Evolutionary conservation across 2,888 invertebrate species (phyloP).

Genomic region (Brachyptera risi): DNA sequence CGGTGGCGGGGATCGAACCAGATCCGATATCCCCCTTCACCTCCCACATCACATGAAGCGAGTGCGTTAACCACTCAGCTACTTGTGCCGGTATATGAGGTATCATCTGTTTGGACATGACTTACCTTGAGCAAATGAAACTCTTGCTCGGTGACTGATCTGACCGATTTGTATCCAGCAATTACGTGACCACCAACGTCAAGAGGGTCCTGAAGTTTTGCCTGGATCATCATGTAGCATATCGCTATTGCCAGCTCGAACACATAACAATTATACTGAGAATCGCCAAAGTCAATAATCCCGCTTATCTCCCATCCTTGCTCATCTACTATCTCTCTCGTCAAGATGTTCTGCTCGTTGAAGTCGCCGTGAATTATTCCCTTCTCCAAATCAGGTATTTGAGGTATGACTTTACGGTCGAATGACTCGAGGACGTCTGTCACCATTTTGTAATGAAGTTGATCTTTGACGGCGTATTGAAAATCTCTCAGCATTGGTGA

Average conservation of each 20-base stretch:
- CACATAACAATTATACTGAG: constrained; percentile 60
- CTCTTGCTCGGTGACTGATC: constrained; percentile 59
- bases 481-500: constrained; percentile 64
- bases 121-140: constrained; percentile 61
- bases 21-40: too few species aligned
- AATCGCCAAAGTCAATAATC: constrained; percentile 87
- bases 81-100: too few species aligned
- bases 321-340: constrained; percentile 39
- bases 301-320: constrained; percentile 41
- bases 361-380: constrained; percentile 83
- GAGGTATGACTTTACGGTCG: constrained; percentile 59
- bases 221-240: constrained; percentile 73
- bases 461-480: constrained; percentile 62
- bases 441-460: constrained; percentile 52
- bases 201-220: constrained; percentile 56
- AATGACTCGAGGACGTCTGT: constrained; percentile 60
- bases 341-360: constrained; percentile 84
- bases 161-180: constrained; percentile 67
- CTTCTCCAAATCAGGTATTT: constrained; percentile 56
- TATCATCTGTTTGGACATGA: too few species aligned
- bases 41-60: too few species aligned
- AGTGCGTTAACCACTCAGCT: too few species aligned
- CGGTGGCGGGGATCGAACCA: too few species aligned
- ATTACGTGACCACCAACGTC: constrained; percentile 54
- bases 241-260: constrained; percentile 82